Evolutionary conservation across 1,140 invertebrate species (phyloP).

Genomic region (Drosophila parabipectinata): DNA sequence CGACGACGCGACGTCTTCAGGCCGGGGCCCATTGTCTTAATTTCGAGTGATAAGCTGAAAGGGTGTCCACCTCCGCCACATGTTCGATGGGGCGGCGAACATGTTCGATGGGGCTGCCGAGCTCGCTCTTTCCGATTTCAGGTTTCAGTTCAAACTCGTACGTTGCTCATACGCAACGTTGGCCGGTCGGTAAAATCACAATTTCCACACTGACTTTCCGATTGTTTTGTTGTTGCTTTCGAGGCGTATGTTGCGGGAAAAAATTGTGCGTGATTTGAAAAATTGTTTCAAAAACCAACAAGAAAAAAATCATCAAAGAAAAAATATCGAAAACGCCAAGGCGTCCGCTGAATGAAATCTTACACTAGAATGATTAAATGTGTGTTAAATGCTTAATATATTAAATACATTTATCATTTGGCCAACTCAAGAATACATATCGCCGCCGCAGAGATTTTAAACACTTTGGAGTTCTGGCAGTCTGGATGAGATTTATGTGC

Average conservation of each 20-base stretch:
- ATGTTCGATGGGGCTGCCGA: conserved; percentile 34
- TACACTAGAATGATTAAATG: conserved; percentile 20
- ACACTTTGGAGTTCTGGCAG: conserved; percentile 12
- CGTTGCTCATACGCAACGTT: conserved; percentile 79
- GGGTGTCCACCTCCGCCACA: conserved; percentile 15
- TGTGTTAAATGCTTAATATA: conserved; percentile 22
- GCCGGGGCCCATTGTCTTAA: conserved; percentile 59
- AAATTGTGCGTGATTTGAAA: conserved; percentile 36
- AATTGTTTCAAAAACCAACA: conserved; percentile 12
- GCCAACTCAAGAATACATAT: conserved; percentile 24
- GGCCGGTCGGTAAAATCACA: conserved; percentile 24
- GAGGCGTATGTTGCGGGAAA: conserved; percentile 17
- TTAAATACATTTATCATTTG: conserved; percentile 30
- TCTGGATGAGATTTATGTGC: conserved; percentile 16
- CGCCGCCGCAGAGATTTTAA: neutral
- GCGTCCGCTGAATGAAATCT: conserved; percentile 26
- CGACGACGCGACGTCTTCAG: conserved; percentile 14
- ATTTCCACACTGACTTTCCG: neutral
- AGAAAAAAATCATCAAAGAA: conserved; percentile 16
- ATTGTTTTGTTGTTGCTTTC: conserved; percentile 22
- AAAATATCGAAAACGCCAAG: conserved; percentile 21
- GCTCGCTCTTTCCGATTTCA: conserved; percentile 24
- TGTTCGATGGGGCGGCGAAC: conserved; percentile 39
- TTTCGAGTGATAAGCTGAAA: conserved; percentile 70
- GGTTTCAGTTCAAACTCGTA: conserved; percentile 60